Conservation (phyloP, 2,797 vertebrate species). For the Enteromius argenteus region DNA sequence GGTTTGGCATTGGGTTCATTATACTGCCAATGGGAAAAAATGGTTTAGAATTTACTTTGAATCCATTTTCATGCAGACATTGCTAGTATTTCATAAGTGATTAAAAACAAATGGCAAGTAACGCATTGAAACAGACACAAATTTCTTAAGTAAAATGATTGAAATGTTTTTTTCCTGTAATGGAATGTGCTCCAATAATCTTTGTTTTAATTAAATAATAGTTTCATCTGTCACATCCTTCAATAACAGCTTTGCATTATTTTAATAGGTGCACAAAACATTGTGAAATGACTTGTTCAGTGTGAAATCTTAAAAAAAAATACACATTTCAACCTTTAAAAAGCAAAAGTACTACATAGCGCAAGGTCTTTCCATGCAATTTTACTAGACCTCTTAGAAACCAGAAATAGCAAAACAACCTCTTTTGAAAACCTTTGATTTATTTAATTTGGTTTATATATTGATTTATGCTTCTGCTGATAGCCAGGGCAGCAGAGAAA, state of each 20-base stretch:
- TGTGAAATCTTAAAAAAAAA: not conserved
- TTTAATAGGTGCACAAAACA: not conserved
- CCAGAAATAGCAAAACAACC: not conserved
- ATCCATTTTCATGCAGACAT: not conserved
- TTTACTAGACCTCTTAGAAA: not conserved
- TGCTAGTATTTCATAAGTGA: not conserved
- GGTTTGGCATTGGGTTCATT: not conserved
- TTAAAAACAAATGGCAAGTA: not conserved
- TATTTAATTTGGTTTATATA: conserved; percentile 4
- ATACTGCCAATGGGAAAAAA: not conserved
- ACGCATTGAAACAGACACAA: not conserved
- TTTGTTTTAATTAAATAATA: not conserved
- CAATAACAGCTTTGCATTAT: not conserved
- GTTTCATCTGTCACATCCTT: not conserved
- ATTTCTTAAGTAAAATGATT: not conserved
- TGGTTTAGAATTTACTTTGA: not conserved
- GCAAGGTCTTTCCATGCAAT: not conserved
- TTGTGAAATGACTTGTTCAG: not conserved
- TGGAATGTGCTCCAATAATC: not conserved
- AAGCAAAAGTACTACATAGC: not conserved
- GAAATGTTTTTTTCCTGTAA: not conserved
- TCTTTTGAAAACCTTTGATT: not conserved
- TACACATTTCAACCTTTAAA: not conserved
- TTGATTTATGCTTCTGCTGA: not conserved
- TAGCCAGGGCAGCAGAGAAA: not conserved